A percentile compares a stretch with the other conserved stretches of the same genome.
Conservation (phyloP, 2,888 invertebrate genomes). For the Lissonota sp. region DNA sequence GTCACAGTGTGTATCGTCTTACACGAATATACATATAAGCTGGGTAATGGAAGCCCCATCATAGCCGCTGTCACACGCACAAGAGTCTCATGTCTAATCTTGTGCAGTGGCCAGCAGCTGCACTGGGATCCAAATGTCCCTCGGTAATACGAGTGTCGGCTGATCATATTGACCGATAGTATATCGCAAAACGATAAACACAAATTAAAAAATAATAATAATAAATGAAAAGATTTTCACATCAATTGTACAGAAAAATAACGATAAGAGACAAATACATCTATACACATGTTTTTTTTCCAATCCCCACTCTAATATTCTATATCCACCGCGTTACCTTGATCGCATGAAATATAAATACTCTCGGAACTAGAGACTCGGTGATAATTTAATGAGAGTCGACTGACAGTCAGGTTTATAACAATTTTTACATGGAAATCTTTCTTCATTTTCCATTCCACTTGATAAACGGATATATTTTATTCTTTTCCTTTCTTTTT, state of each 20-base stretch:
- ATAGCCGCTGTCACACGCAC: constrained; percentile 99
- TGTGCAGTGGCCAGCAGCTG: constrained; percentile 99
- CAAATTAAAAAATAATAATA: neutral
- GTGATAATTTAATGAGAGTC: constrained; percentile 18
- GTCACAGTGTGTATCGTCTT: constrained; percentile 55
- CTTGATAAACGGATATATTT: too few species aligned
- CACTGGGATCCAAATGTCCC: constrained; percentile 89
- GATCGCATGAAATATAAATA: constrained; percentile 42
- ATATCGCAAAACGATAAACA: neutral
- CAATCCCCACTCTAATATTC: too few species aligned
- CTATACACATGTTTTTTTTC: too few species aligned
- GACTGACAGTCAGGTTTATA: neutral
- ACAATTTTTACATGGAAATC: constrained; percentile 22
- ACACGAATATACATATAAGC: constrained; percentile 71
- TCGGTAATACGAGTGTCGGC: neutral
- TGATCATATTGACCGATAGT: neutral
- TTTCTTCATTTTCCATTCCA: neutral
- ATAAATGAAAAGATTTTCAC: too few species aligned
- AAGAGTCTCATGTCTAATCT: constrained; percentile 97
- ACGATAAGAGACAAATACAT: too few species aligned
- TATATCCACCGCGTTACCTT: neutral
- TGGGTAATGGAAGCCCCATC: constrained; percentile 88
- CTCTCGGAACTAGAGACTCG: neutral
- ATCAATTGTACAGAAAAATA: too few species aligned
- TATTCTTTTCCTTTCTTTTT: too few species aligned